Evolutionary conservation across 2,797 vertebrate genomes (phyloP).

Genomic region (Anguilla megastoma): DNA sequence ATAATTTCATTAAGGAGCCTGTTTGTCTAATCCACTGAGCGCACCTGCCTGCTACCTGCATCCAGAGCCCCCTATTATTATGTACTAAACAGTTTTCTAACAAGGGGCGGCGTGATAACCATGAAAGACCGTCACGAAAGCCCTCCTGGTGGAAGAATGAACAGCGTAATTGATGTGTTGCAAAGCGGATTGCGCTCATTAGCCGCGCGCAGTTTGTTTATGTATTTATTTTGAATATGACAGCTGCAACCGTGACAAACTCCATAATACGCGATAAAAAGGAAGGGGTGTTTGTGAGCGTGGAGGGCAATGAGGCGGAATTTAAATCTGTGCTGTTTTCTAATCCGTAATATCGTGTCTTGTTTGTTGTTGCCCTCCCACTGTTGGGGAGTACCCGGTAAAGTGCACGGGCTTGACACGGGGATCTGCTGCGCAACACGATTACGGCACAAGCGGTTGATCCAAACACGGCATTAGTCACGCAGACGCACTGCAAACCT

Average conservation of each 20-base stretch:
- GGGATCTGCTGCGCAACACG: slow-evolving; percentile 56
- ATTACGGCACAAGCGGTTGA: slow-evolving; percentile 68
- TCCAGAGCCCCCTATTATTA: slow-evolving; percentile 62
- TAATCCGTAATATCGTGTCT: slow-evolving; percentile 62
- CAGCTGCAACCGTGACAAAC: slow-evolving; percentile 81
- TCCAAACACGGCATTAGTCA: slow-evolving; percentile 65
- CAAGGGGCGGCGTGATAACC: slow-evolving; percentile 77
- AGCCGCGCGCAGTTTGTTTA: slow-evolving; percentile 65
- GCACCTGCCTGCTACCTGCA: neutral
- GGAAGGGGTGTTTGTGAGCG: slow-evolving; percentile 58
- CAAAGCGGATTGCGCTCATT: slow-evolving; percentile 86
- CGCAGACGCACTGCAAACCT: slow-evolving; percentile 63
- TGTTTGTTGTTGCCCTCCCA: slow-evolving; percentile 65
- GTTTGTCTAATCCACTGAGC: neutral
- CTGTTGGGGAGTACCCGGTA: slow-evolving; percentile 70
- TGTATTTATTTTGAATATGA: slow-evolving; percentile 65
- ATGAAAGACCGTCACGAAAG: slow-evolving; percentile 64
- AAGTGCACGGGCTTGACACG: slow-evolving; percentile 67
- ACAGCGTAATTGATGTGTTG: slow-evolving; percentile 83
- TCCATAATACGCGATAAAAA: slow-evolving; percentile 63
- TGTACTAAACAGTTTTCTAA: slow-evolving; percentile 82
- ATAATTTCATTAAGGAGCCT: neutral
- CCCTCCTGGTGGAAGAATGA: slow-evolving; percentile 68
- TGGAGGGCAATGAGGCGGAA: slow-evolving; percentile 57
- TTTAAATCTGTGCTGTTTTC: neutral